These are phyloP conservation scores for Opisthocomus hoazin DNA, from an alignment of 2,113 vertebrate species.

Conservation along the genomic window DNA sequence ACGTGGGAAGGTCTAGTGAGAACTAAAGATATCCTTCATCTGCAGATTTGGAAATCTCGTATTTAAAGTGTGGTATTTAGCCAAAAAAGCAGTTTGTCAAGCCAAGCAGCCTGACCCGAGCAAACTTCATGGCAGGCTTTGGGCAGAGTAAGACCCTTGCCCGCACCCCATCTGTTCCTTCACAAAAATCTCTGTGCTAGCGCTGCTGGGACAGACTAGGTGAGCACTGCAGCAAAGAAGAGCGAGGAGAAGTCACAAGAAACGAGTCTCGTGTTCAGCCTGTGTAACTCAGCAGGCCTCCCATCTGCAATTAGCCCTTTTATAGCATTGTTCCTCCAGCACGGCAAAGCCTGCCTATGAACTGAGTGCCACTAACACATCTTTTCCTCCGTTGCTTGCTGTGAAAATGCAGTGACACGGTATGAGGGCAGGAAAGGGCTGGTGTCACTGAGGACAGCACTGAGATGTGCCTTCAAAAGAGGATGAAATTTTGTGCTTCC, in stretches of 20 bases:
- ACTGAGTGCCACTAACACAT: not conserved
- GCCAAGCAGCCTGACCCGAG: not conserved
- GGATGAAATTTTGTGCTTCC: not conserved
- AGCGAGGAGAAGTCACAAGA: not conserved
- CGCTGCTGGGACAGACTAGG: not conserved
- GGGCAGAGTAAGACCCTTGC: not conserved
- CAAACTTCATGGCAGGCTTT: not conserved
- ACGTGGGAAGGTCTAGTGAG: slow-evolving; percentile 3
- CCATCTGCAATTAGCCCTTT: not conserved
- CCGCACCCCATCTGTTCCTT: not conserved
- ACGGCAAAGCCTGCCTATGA: not conserved
- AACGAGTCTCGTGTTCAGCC: not conserved
- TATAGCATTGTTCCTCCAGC: not conserved
- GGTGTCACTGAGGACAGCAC: not conserved
- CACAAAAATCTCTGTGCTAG: not conserved
- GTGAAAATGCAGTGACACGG: not conserved
- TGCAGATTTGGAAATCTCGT: not conserved
- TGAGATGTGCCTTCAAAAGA: not conserved
- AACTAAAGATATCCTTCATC: not conserved
- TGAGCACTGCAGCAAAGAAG: rapidly evolving
- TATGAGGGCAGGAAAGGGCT: not conserved
- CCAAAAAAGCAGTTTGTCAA: not conserved
- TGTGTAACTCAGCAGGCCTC: not conserved
- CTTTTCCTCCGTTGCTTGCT: not conserved
- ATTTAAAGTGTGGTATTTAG: not conserved